Base-by-base conservation (phyloP, 1,140 invertebrate species). In the Cyclargus thomasi region DNA sequence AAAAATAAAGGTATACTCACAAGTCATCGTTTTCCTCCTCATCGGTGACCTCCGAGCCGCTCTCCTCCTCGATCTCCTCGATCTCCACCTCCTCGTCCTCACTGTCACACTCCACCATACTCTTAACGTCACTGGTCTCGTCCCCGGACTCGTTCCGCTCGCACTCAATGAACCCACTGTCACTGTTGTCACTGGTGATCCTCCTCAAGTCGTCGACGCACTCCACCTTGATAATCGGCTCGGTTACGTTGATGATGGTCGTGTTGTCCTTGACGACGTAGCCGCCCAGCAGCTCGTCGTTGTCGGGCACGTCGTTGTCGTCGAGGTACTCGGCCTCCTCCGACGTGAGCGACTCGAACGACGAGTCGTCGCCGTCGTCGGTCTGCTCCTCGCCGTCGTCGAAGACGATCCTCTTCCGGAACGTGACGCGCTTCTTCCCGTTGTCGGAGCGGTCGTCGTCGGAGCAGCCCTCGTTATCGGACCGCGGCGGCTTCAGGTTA, bases 341-440 rank as follows among this genome's bases (percentile, higher is more conserved):
- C 20, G 84, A 87, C 69, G 85, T 80, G 29, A 90, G 73, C 3
- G 86, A 88, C 76, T 90, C 86, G 74, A 90, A 90, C 6, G 87
- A 86, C 0, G 85, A 88, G 69, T 86, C 80, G 0, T 75, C 76
- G 72, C 82, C 85, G 64, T 90, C 83, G 53, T 90, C 87, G 18
- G 87, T 90, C 70, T 90, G 87, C 57, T 86, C 78, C 62, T 90
- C 87, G 0, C 87, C 87, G 69, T 90, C 87, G 65, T 90, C 86
- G 69, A 90, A 90, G 35, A 87, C 67, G 8, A 90, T 85, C 22
- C 82, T 83, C 65, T 90, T 90, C 71, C 80, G 80, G 65, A 90
- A 90, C 2, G 85, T 90, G 5, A 90, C 86, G 5, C 75, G 70
- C 62, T 90, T 90, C 63, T 87, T 88, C 0, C 84, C 85, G 53